A percentile compares a stretch with the other conserved stretches of the same genome.
Conservation (phyloP, 2,113 vertebrate genomes). For the Chauna torquata region DNA sequence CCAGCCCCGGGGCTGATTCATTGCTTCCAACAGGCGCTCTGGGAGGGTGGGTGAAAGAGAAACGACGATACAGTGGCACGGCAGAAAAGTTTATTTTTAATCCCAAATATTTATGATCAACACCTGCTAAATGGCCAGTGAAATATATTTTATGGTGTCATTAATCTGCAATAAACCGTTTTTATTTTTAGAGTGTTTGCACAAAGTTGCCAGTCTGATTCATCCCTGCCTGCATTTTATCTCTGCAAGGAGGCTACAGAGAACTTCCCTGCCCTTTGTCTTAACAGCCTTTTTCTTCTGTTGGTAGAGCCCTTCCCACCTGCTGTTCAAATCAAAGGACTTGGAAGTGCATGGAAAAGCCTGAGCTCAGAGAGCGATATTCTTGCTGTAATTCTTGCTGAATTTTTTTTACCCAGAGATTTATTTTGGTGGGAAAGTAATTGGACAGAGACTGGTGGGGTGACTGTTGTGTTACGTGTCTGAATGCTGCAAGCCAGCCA, state of each 20-base stretch:
- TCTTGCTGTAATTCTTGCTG: not conserved
- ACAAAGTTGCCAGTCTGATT: not conserved
- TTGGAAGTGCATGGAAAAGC: not conserved
- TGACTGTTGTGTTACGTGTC: rapidly evolving
- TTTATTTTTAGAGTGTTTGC: slow-evolving; percentile 8
- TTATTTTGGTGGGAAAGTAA: not conserved
- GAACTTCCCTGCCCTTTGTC: slow-evolving; percentile 25
- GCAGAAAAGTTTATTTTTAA: not conserved
- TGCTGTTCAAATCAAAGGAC: not conserved
- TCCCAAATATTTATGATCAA: not conserved
- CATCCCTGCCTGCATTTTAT: not conserved
- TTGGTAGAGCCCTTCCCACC: not conserved
- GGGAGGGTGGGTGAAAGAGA: not conserved
- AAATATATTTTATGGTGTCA: not conserved
- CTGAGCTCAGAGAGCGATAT: not conserved
- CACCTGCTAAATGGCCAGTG: not conserved
- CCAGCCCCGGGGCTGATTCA: not conserved
- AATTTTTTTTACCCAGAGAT: not conserved
- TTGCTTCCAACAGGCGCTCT: rapidly evolving
- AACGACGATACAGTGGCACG: not conserved
- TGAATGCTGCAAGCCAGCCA: rapidly evolving
- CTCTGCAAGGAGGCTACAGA: not conserved
- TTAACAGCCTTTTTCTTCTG: not conserved
- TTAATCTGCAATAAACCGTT: not conserved
- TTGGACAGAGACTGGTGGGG: rapidly evolving